A percentile compares a stretch with the other conserved stretches of the same genome.
These are phyloP conservation scores for Heteropelma amictum DNA, from an alignment of 2,888 invertebrate genomes.

Conservation along the genomic window DNA sequence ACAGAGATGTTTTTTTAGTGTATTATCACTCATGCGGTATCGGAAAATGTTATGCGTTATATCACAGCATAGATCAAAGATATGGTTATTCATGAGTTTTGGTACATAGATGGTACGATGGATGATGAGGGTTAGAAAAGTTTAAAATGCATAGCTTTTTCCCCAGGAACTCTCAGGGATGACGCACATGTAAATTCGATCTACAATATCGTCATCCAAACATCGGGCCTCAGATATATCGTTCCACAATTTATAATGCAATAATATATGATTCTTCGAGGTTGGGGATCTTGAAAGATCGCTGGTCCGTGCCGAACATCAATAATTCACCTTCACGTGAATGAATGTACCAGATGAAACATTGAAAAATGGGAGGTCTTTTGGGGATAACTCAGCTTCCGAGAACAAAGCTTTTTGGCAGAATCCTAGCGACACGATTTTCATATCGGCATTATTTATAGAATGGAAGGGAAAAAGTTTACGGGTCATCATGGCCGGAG, in stretches of 20 bases:
- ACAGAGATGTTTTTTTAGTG: background rate
- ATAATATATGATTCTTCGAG: slow-evolving; percentile 47
- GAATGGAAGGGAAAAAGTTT: too few relatives aligned
- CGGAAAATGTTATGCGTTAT: slow-evolving; percentile 8
- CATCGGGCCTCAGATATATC: slow-evolving; percentile 45
- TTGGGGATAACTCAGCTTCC: background rate
- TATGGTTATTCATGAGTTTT: slow-evolving; percentile 18
- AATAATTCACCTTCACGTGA: slow-evolving; percentile 34
- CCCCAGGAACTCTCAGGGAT: background rate
- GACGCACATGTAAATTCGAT: slow-evolving; percentile 27
- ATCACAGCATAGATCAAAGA: slow-evolving; percentile 22
- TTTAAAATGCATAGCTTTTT: slow-evolving; percentile 12
- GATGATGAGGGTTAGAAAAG: slow-evolving; percentile 47
- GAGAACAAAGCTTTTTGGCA: background rate
- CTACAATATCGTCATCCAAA: slow-evolving; percentile 53
- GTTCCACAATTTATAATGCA: slow-evolving; percentile 62
- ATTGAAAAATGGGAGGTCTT: background rate
- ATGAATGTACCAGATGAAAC: too few relatives aligned
- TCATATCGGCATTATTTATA: too few relatives aligned
- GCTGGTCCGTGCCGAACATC: background rate
- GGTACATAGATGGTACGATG: background rate
- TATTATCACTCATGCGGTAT: slow-evolving; percentile 9
- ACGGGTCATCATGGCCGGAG: too few relatives aligned
- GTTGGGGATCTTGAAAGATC: background rate
- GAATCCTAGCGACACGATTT: too few relatives aligned